phyloP scores from a whole-genome alignment of 2,113 vertebrate genomes.

The Maylandia zebra region DNA sequence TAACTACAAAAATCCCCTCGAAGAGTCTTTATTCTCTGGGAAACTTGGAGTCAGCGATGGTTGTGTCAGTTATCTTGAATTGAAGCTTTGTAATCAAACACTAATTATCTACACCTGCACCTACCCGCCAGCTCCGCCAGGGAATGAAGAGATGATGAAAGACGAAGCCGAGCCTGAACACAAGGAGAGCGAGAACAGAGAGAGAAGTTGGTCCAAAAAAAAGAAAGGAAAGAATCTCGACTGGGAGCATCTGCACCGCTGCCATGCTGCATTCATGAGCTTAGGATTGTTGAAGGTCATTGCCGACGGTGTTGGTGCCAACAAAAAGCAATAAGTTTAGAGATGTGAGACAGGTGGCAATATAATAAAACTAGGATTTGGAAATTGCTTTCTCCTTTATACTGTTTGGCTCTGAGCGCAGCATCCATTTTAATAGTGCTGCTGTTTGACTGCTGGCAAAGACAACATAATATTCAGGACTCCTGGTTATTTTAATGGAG shows the following conservation, averaged over 20 bases:
- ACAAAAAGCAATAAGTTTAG: slow-evolving; percentile 18
- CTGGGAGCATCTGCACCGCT: slow-evolving; percentile 1
- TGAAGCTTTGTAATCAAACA: background rate
- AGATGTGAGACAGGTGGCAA: slow-evolving; percentile 37
- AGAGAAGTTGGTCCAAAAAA: background rate
- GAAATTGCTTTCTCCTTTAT: slow-evolving; percentile 33
- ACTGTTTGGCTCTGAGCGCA: slow-evolving; percentile 28
- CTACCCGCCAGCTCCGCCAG: background rate
- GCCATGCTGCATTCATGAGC: slow-evolving; percentile 19
- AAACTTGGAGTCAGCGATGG: background rate
- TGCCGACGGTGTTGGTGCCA: slow-evolving; percentile 12
- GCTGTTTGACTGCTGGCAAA: slow-evolving; percentile 13
- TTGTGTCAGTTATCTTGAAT: background rate
- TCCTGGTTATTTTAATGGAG: slow-evolving; percentile 5
- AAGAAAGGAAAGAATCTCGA: background rate
- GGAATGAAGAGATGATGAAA: background rate
- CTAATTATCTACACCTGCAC: slow-evolving; percentile 14
- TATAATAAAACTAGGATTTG: slow-evolving; percentile 38
- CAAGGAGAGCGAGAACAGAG: background rate
- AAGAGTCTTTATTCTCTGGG: background rate
- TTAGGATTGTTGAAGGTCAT: slow-evolving; percentile 35
- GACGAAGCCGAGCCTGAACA: background rate
- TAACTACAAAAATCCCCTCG: background rate
- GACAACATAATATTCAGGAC: slow-evolving; percentile 13
- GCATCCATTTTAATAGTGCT: slow-evolving; percentile 25